Percentiles rank a stretch among this genome's conserved stretches.
Conservation (phyloP, 2,113 vertebrate genomes). For the Pelecanoides urinatrix region DNA sequence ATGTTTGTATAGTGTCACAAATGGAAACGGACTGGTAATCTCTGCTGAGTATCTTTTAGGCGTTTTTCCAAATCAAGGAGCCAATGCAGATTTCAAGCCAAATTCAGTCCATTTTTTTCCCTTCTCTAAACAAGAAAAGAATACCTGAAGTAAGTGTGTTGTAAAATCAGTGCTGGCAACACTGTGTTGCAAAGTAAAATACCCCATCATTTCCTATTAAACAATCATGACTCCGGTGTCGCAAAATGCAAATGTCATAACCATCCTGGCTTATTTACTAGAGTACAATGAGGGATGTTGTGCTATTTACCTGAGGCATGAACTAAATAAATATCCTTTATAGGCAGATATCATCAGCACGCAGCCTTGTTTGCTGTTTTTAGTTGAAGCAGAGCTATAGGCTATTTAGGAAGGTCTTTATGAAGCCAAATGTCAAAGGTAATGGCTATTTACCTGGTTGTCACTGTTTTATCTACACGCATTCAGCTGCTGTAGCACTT, state of each 20-base stretch:
- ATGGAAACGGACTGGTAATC: not conserved
- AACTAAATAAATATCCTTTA: not conserved
- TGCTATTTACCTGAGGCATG: not conserved
- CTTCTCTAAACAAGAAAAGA: not conserved
- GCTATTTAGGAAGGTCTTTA: conserved; percentile 25
- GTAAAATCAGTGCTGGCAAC: not conserved
- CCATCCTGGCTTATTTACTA: not conserved
- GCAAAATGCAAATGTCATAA: not conserved
- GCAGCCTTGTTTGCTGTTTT: not conserved
- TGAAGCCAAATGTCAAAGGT: conserved; percentile 25
- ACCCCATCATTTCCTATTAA: not conserved
- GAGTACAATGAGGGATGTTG: not conserved
- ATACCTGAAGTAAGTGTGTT: not conserved
- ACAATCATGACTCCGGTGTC: not conserved
- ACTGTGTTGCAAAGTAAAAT: not conserved
- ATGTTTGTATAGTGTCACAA: not conserved
- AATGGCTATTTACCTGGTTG: not conserved
- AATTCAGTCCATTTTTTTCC: not conserved
- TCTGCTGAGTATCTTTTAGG: not conserved
- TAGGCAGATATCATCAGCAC: not conserved
- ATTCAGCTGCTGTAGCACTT: not conserved
- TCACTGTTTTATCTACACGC: not conserved
- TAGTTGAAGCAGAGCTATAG: not conserved
- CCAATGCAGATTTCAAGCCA: not conserved
- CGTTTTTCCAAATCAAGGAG: not conserved